phyloP scores from a whole-genome alignment of 2,888 invertebrate genomes.

The Netelia virgata region DNA sequence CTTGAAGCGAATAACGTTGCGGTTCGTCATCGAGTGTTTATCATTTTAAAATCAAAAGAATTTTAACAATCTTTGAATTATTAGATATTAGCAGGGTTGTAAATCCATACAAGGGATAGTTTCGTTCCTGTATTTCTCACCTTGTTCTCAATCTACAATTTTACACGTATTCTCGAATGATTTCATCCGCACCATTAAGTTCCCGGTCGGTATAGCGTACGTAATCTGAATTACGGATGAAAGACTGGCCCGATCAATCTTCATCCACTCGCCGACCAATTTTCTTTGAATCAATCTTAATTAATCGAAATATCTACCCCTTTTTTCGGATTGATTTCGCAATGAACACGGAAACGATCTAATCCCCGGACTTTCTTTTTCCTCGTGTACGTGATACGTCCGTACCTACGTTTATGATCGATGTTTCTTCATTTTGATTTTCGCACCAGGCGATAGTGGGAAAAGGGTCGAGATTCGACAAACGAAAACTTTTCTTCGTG shows the following conservation, averaged over 20 bases:
- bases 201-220: neutral
- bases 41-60: too few relatives aligned
- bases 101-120: too few relatives aligned
- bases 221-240: slow-evolving; percentile 19
- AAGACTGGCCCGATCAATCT: slow-evolving; percentile 53
- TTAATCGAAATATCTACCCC: slow-evolving; percentile 63
- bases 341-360: slow-evolving; percentile 60
- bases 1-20: too few relatives aligned
- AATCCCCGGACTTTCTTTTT: slow-evolving; percentile 41
- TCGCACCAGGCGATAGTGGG: neutral
- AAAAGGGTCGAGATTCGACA: neutral
- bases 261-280: slow-evolving; percentile 54
- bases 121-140: too few relatives aligned
- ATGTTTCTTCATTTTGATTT: slow-evolving; percentile 38
- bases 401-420: slow-evolving; percentile 53
- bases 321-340: slow-evolving; percentile 48
- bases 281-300: slow-evolving; percentile 66
- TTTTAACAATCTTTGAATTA: too few relatives aligned
- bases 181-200: slow-evolving; percentile 6
- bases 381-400: slow-evolving; percentile 44
- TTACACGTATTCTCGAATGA: too few relatives aligned
- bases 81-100: too few relatives aligned
- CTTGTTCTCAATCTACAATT: too few relatives aligned
- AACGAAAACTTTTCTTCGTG: neutral
- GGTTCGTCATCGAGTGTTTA: too few relatives aligned